Percentiles rank a stretch among this genome's conserved stretches.
Conservation (phyloP, 1,140 invertebrate species). For the Papilio polyxenes region DNA sequence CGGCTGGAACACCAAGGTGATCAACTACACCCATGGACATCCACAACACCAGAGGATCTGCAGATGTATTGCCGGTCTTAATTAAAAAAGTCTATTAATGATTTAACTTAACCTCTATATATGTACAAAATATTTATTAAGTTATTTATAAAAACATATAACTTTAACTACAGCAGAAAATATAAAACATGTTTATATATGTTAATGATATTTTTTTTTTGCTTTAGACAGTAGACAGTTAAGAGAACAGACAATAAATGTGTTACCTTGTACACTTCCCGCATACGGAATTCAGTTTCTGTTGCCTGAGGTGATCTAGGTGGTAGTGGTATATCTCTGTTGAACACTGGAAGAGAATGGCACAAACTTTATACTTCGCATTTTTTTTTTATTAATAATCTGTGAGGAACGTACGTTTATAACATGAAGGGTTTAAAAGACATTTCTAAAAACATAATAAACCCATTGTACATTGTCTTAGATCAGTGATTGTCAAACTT, state of each 20-base stretch:
- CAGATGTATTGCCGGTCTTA: no score
- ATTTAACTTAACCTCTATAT: no score
- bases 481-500: no score
- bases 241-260: no score
- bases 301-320: constrained; percentile 81
- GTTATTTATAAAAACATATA: not conserved
- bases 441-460: no score
- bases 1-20: no score
- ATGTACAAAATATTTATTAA: not conserved
- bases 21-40: no score
- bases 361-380: not conserved
- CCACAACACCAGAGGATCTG: no score
- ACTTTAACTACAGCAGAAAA: not conserved
- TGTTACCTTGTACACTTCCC: constrained; percentile 84
- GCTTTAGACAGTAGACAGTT: no score
- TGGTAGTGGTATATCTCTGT: constrained; percentile 78
- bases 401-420: no score
- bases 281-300: constrained; percentile 87
- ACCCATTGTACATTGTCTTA: no score
- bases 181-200: not conserved
- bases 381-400: not conserved
- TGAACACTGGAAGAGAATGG: constrained; percentile 50
- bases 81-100: not conserved
- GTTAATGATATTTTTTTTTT: no score
- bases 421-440: not conserved